These are phyloP conservation scores for Oreochromis tanganicae DNA, from an alignment of 2,113 vertebrate species.

Conservation along the genomic window DNA sequence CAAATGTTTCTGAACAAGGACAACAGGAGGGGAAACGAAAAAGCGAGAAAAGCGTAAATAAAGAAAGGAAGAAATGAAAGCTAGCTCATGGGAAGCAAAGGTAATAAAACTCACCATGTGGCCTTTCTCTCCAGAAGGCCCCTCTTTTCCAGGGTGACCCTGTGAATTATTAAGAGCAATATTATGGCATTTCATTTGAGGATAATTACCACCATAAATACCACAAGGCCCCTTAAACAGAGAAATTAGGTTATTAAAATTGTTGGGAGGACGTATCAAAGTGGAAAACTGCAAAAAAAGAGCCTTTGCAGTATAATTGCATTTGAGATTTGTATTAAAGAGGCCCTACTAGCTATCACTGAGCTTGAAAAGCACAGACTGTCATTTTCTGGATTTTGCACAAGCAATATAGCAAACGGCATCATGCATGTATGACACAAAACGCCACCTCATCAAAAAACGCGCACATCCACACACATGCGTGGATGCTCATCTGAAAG, in stretches of 20 bases:
- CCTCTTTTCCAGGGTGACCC: constrained; percentile 98
- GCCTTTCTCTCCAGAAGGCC: constrained; percentile 91
- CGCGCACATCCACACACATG: not conserved
- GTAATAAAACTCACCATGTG: constrained; percentile 72
- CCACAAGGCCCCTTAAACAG: constrained; percentile 10
- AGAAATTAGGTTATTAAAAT: constrained; percentile 36
- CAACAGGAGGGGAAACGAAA: not conserved
- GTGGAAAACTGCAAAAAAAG: not conserved
- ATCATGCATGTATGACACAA: not conserved
- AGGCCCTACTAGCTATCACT: constrained; percentile 6
- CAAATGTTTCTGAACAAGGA: not conserved
- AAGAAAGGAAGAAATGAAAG: not conserved
- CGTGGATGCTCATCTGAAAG: not conserved
- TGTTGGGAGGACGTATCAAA: constrained; percentile 4
- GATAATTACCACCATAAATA: constrained; percentile 52
- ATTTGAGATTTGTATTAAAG: constrained; percentile 26
- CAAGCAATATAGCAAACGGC: not conserved
- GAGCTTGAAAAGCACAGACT: not conserved
- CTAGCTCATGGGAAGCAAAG: not conserved
- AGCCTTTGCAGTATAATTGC: constrained; percentile 14
- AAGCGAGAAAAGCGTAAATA: not conserved
- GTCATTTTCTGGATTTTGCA: not conserved
- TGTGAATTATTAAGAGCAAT: constrained; percentile 58
- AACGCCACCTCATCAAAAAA: not conserved
- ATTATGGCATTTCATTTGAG: constrained; percentile 34